Evolutionary conservation across 2,888 invertebrate genomes (phyloP).

Genomic region (Rhogogaster chlorosoma): DNA sequence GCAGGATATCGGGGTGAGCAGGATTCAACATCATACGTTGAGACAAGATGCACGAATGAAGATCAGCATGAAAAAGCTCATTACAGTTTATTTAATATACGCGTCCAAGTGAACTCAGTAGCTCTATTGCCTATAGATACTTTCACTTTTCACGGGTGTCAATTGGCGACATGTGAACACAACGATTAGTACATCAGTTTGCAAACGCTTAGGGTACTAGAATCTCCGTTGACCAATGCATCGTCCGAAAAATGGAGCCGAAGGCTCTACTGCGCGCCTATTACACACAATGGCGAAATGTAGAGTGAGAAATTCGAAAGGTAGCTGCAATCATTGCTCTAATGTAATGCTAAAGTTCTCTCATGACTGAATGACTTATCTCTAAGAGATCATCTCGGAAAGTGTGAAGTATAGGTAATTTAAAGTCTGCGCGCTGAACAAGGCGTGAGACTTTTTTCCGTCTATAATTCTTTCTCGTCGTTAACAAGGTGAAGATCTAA

Average conservation of each 20-base stretch:
- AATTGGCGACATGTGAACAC: slow-evolving; percentile 22
- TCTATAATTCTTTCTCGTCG: not conserved
- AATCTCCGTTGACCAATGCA: not conserved
- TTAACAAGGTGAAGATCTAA: not conserved
- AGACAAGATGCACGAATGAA: not conserved
- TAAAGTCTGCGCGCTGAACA: not conserved
- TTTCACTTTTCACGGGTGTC: slow-evolving; percentile 31
- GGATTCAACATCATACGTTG: not conserved
- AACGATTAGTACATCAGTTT: slow-evolving; percentile 31
- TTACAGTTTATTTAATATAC: not conserved
- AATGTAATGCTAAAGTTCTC: not conserved
- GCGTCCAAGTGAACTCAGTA: not conserved
- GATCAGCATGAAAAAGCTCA: not conserved
- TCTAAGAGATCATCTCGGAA: not conserved
- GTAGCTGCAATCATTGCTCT: not conserved
- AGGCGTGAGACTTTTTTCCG: not conserved
- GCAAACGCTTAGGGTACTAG: not conserved
- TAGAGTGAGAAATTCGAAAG: not conserved
- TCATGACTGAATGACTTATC: not conserved
- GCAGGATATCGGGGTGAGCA: not conserved
- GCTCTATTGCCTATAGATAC: not conserved
- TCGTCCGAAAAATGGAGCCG: not conserved
- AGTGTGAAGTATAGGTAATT: not conserved
- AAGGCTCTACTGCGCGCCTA: not conserved
- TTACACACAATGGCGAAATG: not conserved